Percentiles rank a stretch among this genome's conserved stretches.
These are phyloP conservation scores for Drosophila kokeensis DNA, from an alignment of 2,888 invertebrate species.

Conservation along the genomic window DNA sequence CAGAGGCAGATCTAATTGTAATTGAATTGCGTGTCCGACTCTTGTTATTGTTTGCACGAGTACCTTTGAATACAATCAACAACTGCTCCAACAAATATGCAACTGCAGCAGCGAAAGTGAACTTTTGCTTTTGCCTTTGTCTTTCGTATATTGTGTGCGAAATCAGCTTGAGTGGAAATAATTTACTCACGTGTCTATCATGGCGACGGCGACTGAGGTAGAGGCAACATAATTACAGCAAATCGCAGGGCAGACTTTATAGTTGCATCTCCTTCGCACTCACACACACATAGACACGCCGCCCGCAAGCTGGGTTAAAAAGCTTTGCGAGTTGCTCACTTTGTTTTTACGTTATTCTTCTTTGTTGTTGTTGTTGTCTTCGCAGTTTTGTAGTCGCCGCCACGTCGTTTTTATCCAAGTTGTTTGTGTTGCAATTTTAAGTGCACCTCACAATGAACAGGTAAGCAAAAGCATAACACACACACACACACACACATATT, in stretches of 20 bases:
- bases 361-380: constrained; percentile 50
- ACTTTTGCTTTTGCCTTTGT: constrained; percentile 78
- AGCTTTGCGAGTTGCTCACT: constrained; percentile 50
- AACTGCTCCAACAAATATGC: constrained; percentile 30
- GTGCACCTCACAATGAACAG: constrained; percentile 77
- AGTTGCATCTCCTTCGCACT: constrained; percentile 45
- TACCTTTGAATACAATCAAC: constrained; percentile 27
- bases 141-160: constrained; percentile 37
- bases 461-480: constrained; percentile 69
- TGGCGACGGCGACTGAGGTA: constrained; percentile 28
- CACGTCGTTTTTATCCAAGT: constrained; percentile 69
- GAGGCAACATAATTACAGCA: constrained; percentile 59
- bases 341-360: constrained; percentile 40
- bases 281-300: constrained; percentile 6
- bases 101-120: constrained; percentile 73
- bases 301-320: constrained; percentile 53
- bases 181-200: constrained; percentile 74
- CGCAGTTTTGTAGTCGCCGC: constrained; percentile 46
- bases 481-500: constrained; percentile 22
- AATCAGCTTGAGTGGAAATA: constrained; percentile 50
- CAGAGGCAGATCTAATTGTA: constrained; percentile 64
- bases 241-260: constrained; percentile 26
- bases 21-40: constrained; percentile 74
- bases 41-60: constrained; percentile 62
- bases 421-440: constrained; percentile 79